Evolutionary conservation across 2,797 vertebrate genomes (phyloP), one percentile per base, ranked within the genome.

Genomic region (Malacoctenus gilli): DNA sequence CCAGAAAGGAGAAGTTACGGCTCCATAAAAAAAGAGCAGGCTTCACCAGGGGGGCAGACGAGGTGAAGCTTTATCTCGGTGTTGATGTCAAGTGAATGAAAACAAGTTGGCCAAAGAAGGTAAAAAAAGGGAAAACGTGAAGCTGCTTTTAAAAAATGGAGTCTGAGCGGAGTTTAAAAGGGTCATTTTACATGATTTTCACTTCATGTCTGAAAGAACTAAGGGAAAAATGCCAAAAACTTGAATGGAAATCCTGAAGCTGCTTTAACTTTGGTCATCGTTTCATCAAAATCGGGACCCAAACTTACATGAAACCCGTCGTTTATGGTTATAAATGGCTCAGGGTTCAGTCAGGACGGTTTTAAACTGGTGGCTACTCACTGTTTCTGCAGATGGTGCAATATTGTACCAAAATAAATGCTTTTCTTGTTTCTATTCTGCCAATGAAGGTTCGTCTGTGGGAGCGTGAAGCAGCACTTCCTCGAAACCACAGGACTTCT

Each of bases 1-100:
- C 42, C 50, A 68, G 34, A 66, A 60, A 58, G 62, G 19, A 37
- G 65, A 64, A 68, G 64, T 75, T 61, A 68, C 20, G 48, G 68
- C 59, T 52, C 50, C 62, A 70, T 73, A 61, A 81, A 79, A 50
- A 34, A n/a, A 25, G 42, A 47, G 10, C 11, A 15, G 18, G 12
- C 44, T 61, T 47, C 16, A 5, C 48, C 9, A 1, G 48, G 38
- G 1, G 48, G 38, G 55, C 59, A 50, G n/a, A 64, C 42, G 49
- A 62, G 30, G 47, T 58, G 48, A 77, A 46, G 57, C 32, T 52
- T 31, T 12, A 20, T 49, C 30, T 8, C 12, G 31, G 42, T 30
- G 54, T 68, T 75, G 55, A 37, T 48, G 54, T 37, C 15, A 73
- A 50, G 31, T 44, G 3, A 63, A 66, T 61, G 25, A 68, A 70